A percentile compares a stretch with the other conserved stretches of the same genome.
Evolutionary conservation across 2,888 invertebrate species (phyloP).

Genomic region (Mesorhabditis spiculigera): DNA sequence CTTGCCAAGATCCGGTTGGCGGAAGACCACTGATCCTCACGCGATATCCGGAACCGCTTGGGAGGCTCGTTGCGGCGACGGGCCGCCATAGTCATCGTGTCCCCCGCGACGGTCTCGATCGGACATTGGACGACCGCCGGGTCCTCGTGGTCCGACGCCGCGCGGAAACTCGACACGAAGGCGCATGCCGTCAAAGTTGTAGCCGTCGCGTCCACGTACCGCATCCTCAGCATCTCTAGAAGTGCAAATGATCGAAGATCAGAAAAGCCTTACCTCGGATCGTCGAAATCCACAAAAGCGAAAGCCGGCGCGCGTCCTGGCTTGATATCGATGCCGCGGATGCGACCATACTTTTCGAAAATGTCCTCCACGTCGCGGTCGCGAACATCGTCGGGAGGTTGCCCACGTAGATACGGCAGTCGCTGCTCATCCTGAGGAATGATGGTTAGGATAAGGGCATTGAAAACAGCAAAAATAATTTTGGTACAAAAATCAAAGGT

Average conservation of each 20-base stretch:
- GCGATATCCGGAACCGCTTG: constrained; percentile 81
- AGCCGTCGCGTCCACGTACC: constrained; percentile 75
- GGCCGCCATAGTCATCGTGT: constrained; percentile 69
- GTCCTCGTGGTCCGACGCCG: constrained; percentile 65
- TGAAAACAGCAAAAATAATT: no score
- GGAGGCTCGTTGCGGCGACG: constrained; percentile 30
- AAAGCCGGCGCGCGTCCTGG: constrained; percentile 92
- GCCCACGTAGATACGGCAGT: constrained; percentile 76
- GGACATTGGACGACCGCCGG: constrained; percentile 46
- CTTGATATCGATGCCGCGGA: constrained; percentile 93
- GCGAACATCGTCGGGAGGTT: constrained; percentile 94
- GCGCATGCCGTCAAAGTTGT: constrained; percentile 96
- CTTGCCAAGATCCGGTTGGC: constrained; percentile 87
- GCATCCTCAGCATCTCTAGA: constrained; percentile 56
- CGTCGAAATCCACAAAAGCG: constrained; percentile 98
- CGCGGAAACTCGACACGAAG: constrained; percentile 94
- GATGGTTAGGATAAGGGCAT: background rate
- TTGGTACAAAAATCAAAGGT: no score
- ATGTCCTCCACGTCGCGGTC: constrained; percentile 94
- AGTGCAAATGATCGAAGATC: background rate
- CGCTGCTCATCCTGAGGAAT: background rate
- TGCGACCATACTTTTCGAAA: constrained; percentile 72
- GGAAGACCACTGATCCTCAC: constrained; percentile 83
- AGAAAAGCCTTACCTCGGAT: constrained; percentile 73
- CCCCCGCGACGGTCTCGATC: constrained; percentile 65